Conservation (phyloP, 2,888 invertebrate genomes). For the Acleris holmiana region DNA sequence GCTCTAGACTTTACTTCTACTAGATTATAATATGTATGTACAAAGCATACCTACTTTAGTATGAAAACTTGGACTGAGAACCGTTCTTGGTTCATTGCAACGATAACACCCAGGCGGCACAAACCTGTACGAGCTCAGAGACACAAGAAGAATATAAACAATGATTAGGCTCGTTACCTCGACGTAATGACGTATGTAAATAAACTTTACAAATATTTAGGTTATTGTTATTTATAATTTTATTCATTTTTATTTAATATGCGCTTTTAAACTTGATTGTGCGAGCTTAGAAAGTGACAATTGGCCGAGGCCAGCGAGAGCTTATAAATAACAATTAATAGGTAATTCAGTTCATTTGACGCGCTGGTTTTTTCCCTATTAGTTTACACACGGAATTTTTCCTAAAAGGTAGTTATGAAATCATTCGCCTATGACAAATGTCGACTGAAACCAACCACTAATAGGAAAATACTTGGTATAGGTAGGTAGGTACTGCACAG, state of each 20-base stretch:
- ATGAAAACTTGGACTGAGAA: neutral
- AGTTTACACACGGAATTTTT: neutral
- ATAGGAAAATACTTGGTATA: neutral
- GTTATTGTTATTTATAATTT: conserved; percentile 4
- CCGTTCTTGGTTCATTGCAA: neutral
- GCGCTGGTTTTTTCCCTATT: neutral
- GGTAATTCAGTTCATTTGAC: neutral
- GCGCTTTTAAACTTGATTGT: neutral
- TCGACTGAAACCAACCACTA: neutral
- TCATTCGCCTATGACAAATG: neutral
- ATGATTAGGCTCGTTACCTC: conserved; percentile 13
- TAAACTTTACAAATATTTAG: conserved; percentile 2
- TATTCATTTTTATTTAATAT: conserved; percentile 10
- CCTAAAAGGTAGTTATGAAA: conserved; percentile 2
- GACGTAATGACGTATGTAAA: conserved; percentile 17
- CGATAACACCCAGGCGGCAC: neutral
- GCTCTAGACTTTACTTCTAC: neutral
- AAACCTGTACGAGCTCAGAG: neutral
- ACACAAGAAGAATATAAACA: neutral
- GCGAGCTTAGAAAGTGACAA: conserved; percentile 11
- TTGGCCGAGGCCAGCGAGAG: conserved; percentile 9
- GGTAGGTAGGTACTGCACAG: too few species aligned
- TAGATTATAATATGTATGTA: neutral
- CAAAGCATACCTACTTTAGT: neutral
- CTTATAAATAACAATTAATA: neutral